Conservation (phyloP, 2,888 invertebrate species). For the Mythimna loreyi region DNA sequence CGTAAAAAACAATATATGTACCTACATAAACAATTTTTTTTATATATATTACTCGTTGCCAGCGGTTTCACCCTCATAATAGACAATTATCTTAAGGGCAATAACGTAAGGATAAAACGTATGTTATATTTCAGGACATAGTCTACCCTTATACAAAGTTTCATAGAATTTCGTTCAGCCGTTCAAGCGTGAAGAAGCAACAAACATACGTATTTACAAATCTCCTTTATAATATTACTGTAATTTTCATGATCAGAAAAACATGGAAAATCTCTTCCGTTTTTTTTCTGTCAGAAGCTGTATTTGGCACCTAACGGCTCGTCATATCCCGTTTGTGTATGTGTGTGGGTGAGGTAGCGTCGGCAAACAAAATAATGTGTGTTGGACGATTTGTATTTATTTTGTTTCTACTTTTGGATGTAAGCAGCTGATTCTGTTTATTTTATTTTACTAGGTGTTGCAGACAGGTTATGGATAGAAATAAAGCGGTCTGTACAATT, state of each 20-base stretch:
- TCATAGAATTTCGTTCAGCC: too few relatives aligned
- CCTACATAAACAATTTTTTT: not conserved
- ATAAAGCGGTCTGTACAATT: not conserved
- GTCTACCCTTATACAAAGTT: too few relatives aligned
- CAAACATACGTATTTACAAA: too few relatives aligned
- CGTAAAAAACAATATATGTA: not conserved
- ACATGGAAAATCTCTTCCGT: constrained; percentile 42
- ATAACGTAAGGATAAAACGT: too few relatives aligned
- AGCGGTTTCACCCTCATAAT: too few relatives aligned
- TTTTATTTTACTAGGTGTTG: constrained; percentile 5
- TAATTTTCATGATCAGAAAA: constrained; percentile 33
- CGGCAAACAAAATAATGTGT: constrained; percentile 53
- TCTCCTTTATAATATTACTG: not conserved
- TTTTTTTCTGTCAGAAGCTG: constrained; percentile 46
- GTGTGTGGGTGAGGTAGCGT: constrained; percentile 62
- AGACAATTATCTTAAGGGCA: too few relatives aligned
- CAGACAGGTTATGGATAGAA: not conserved
- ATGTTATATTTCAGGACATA: too few relatives aligned
- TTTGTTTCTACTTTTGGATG: constrained; percentile 6
- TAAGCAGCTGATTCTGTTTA: constrained; percentile 34
- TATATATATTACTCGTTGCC: too few relatives aligned
- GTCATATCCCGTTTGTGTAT: constrained; percentile 62
- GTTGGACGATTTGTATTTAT: constrained; percentile 26
- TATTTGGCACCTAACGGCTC: constrained; percentile 52
- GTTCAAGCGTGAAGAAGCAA: too few relatives aligned